Evolutionary conservation across 2,888 invertebrate species (phyloP), one percentile per base, ranked within the genome.

Genomic region (Seladonia tumulorum): DNA sequence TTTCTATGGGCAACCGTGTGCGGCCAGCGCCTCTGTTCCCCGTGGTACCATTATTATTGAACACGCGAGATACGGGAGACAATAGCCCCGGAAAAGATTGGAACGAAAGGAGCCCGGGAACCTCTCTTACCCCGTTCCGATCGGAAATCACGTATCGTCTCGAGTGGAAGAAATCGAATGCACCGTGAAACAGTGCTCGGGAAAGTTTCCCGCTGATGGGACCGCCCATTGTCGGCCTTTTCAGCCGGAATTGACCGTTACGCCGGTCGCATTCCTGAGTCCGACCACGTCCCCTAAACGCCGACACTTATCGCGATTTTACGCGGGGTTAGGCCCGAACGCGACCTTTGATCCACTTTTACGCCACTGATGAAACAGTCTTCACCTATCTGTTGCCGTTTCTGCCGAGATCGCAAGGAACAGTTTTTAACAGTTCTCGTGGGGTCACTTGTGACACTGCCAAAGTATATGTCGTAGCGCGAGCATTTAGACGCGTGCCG

Each of bases 21-120:
- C 63, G 75, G 71, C 35, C 60, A 80, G 57, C 74, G 60, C 35
- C 76, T 74, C 35, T 10, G 74, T 66, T 86, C 88, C 87, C 90
- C 53, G 16, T 73, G 89, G 87, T 42, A 49, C 84, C 89, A 90
- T 90, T 90, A 90, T 90, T 88, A 90, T 87, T 82, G 88, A 86
- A 71, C 88, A 74, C 80, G 49, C 76, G 79, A 85, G 83, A 88
- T 79, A 78, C 80, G 78, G 18, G 81, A 90, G 82, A 90, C 83
- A 81, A 86, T 89, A 70, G 86, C 60, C 81, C 29, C 22, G 57
- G 73, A 84, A 84, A 83, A 85, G 80, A 88, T 88, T 85, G 82
- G 45, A 83, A 87, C 63, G 76, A 72, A 90, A 78, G 68, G 76
- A 73, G 83, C 68, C 74, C 85, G 71, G 49, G 35, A 68, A 18